Conservation (phyloP, 1,140 invertebrate species). For the Meloidogyne chitwoodi region DNA sequence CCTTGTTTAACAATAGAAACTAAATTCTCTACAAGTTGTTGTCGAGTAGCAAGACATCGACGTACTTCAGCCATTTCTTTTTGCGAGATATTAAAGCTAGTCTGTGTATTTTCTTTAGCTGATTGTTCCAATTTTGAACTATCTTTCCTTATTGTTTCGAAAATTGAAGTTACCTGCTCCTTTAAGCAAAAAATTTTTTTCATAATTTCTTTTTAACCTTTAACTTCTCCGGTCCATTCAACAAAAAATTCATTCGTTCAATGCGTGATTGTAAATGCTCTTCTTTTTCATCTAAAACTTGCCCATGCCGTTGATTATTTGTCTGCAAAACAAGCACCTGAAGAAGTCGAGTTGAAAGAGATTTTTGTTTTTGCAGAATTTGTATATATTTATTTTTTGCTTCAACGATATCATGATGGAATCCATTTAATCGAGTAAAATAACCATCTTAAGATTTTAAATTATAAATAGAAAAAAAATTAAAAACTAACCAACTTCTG, state of each 20-base stretch:
- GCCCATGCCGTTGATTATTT: constrained; percentile 28
- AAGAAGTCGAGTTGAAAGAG: constrained; percentile 25
- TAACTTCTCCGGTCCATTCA: constrained; percentile 30
- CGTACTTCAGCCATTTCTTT: constrained; percentile 24
- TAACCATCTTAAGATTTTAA: neutral
- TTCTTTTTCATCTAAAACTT: constrained; percentile 29
- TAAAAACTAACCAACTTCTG: constrained; percentile 13
- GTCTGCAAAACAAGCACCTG: constrained; percentile 25
- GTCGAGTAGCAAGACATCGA: constrained; percentile 26
- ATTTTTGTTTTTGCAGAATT: constrained; percentile 25
- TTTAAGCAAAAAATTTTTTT: constrained; percentile 16
- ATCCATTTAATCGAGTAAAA: constrained; percentile 8
- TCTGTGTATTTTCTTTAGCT: neutral
- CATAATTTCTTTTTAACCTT: constrained; percentile 2
- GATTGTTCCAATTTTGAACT: constrained; percentile 18
- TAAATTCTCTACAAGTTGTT: constrained; percentile 28
- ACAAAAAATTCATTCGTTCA: constrained; percentile 20
- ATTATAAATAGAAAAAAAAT: neutral
- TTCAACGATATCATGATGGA: neutral
- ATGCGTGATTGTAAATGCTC: constrained; percentile 24
- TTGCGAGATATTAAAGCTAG: neutral
- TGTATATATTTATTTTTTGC: constrained; percentile 22
- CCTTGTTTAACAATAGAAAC: constrained; percentile 2
- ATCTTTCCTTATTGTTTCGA: constrained; percentile 17
- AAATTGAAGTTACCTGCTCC: constrained; percentile 18